Conservation (phyloP, 2,113 vertebrate genomes). For the Alaudala cheleensis region DNA sequence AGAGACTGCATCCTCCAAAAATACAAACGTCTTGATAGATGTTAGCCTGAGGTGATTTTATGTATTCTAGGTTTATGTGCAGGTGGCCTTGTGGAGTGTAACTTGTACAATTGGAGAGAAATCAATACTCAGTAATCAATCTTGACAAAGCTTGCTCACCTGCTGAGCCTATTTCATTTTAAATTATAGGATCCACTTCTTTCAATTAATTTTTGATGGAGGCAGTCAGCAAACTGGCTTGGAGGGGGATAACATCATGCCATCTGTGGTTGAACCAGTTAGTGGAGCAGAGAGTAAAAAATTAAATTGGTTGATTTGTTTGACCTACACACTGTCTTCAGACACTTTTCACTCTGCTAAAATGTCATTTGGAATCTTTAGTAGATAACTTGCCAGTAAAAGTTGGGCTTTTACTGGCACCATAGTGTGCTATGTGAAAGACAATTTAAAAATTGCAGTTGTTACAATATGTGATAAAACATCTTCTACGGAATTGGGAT, state of each 20-base stretch:
- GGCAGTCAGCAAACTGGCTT: conserved; percentile 19
- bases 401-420: conserved; percentile 28
- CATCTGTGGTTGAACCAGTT: not conserved
- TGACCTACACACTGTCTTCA: conserved; percentile 34
- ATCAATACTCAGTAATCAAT: conserved; percentile 57
- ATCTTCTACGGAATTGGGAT: not conserved
- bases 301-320: conserved; percentile 48
- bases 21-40: not conserved
- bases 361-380: conserved; percentile 43
- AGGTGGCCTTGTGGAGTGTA: conserved; percentile 9
- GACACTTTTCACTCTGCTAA: conserved; percentile 33
- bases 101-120: conserved; percentile 24
- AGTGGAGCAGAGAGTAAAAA: not conserved
- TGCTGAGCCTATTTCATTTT: conserved; percentile 56
- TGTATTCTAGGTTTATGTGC: conserved; percentile 17
- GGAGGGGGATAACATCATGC: not conserved
- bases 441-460: conserved; percentile 28
- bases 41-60: not conserved
- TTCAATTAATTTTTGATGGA: conserved; percentile 57
- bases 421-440: conserved; percentile 13
- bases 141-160: conserved; percentile 42
- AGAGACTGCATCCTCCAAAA: not conserved
- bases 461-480: not conserved
- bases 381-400: conserved; percentile 21
- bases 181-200: conserved; percentile 28